A percentile compares a stretch with the other conserved stretches of the same genome.
Evolutionary conservation across 2,888 invertebrate species (phyloP).

Genomic region (Xestia c-nigrum): DNA sequence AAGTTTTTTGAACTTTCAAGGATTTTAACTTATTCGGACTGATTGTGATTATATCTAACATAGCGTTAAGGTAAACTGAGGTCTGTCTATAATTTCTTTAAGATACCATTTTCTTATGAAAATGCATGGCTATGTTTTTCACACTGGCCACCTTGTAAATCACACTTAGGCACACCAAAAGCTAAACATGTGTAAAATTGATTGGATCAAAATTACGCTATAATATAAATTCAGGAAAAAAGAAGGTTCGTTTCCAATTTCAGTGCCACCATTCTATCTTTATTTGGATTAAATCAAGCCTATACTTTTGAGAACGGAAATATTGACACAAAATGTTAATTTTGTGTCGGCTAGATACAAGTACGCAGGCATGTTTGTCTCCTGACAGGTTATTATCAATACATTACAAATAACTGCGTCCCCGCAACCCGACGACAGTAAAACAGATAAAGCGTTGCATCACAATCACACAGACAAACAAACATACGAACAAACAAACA

Average conservation of each 20-base stretch:
- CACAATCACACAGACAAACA: constrained; percentile 20
- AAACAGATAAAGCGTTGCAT: constrained; percentile 54
- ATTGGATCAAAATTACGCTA: not conserved
- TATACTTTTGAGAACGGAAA: no score
- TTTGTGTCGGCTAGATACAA: constrained; percentile 17
- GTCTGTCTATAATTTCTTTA: not conserved
- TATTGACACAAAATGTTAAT: not conserved
- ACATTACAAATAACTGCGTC: constrained; percentile 47
- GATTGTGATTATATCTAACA: not conserved
- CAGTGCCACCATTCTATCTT: not conserved
- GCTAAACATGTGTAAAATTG: not conserved
- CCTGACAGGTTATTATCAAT: constrained; percentile 52
- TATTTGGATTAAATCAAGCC: not conserved
- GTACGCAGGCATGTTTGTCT: constrained; percentile 21
- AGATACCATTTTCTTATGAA: no score
- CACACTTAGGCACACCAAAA: no score
- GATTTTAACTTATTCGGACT: not conserved
- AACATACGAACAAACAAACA: not conserved
- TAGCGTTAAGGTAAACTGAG: not conserved
- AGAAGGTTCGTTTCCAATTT: no score
- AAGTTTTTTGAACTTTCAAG: constrained; percentile 28
- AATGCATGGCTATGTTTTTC: not conserved
- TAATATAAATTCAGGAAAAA: not conserved
- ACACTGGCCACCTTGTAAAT: not conserved
- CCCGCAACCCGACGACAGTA: constrained; percentile 35